These are phyloP conservation scores for Caranx ignobilis DNA, from an alignment of 2,113 vertebrate species.

Conservation along the genomic window DNA sequence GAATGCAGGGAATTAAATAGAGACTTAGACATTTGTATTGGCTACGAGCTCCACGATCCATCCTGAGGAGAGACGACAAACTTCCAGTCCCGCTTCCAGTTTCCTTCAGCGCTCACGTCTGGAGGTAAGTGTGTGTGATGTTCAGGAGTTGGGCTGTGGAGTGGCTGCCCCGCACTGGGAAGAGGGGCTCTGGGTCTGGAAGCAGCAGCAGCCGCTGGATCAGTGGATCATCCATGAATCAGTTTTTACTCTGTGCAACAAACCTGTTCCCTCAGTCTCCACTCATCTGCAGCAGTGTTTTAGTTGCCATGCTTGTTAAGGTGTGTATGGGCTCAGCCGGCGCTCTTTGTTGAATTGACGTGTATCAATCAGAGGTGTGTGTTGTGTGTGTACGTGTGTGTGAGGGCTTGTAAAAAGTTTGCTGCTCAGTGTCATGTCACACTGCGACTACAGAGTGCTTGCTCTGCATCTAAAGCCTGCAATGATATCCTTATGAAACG, in stretches of 20 bases:
- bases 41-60: conserved; percentile 38
- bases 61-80: conserved; percentile 39
- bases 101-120: conserved; percentile 60
- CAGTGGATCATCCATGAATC: conserved; percentile 3
- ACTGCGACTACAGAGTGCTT: background rate
- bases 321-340: conserved; percentile 14
- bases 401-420: conserved; percentile 44
- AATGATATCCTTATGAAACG: background rate
- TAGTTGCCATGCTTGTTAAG: background rate
- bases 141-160: background rate
- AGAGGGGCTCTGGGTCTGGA: conserved; percentile 11
- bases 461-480: background rate
- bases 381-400: background rate
- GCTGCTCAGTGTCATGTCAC: conserved; percentile 38
- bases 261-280: conserved; percentile 26
- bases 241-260: conserved; percentile 1
- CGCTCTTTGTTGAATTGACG: conserved; percentile 24
- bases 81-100: conserved; percentile 4
- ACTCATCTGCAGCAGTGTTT: conserved; percentile 15
- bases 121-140: conserved; percentile 71
- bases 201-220: conserved; percentile 19
- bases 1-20: conserved; percentile 75
- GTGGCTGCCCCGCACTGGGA: conserved; percentile 10
- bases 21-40: conserved; percentile 52
- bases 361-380: conserved; percentile 13